Evolutionary conservation across 2,797 vertebrate species (phyloP).

Genomic region (Thaleichthys pacificus): DNA sequence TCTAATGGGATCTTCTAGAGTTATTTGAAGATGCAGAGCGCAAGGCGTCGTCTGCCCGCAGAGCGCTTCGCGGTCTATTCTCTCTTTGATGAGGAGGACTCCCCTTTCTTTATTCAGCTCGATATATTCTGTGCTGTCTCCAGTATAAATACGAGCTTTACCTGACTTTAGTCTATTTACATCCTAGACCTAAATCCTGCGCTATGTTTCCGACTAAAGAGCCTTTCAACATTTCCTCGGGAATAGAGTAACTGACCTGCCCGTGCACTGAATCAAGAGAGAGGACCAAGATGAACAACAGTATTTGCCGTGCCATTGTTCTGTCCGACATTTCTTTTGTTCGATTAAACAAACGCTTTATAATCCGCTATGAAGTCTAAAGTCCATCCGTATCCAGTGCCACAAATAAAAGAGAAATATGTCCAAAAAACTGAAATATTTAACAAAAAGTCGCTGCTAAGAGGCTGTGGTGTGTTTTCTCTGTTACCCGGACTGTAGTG

Average conservation of each 20-base stretch:
- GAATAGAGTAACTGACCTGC: constrained; percentile 81
- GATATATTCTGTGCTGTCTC: constrained; percentile 56
- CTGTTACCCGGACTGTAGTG: not conserved
- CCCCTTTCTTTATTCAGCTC: constrained; percentile 60
- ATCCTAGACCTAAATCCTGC: constrained; percentile 61
- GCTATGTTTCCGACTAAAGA: constrained; percentile 57
- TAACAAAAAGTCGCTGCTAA: not conserved
- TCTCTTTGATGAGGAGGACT: constrained; percentile 56
- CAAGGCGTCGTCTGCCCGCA: constrained; percentile 59
- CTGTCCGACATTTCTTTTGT: constrained; percentile 8
- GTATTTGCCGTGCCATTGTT: constrained; percentile 75
- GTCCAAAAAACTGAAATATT: not conserved
- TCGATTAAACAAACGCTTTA: not conserved
- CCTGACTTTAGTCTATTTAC: constrained; percentile 56
- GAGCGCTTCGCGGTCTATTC: constrained; percentile 60
- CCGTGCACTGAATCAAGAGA: constrained; percentile 62
- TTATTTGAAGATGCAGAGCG: constrained; percentile 67
- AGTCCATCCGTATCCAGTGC: not conserved
- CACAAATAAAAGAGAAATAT: not conserved
- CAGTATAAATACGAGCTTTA: constrained; percentile 56
- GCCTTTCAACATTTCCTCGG: constrained; percentile 80
- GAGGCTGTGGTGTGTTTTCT: not conserved
- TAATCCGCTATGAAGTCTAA: not conserved
- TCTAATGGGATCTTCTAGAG: constrained; percentile 70
- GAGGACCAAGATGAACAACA: constrained; percentile 69